Percentiles rank a stretch among this genome's conserved stretches.
Conservation (phyloP, 2,113 vertebrate species). For the Gasterosteus aculeatus region DNA sequence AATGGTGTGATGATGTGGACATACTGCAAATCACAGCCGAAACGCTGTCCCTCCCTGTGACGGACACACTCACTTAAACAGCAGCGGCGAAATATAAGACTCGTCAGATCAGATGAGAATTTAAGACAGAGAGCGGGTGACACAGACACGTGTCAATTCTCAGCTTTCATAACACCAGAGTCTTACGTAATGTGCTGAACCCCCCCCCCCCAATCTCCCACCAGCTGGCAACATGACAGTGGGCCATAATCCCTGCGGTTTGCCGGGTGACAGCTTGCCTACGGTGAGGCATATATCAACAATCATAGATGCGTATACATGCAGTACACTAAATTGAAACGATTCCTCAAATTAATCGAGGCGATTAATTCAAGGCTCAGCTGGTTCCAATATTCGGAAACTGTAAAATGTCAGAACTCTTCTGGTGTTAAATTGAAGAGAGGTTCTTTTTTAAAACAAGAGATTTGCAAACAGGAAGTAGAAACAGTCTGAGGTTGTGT, state of each 20-base stretch:
- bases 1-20: not conserved
- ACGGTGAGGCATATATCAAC: not conserved
- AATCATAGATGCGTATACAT: not conserved
- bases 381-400: not conserved
- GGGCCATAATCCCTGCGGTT: not conserved
- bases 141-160: slow-evolving; percentile 3
- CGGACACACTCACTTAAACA: slow-evolving; percentile 3
- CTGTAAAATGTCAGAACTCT: not conserved
- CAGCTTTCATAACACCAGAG: slow-evolving; percentile 23
- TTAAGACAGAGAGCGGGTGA: not conserved
- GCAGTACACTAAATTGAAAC: not conserved
- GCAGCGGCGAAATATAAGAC: not conserved
- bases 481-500: not conserved
- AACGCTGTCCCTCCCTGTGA: not conserved
- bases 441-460: not conserved
- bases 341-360: not conserved
- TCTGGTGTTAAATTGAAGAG: not conserved
- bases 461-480: not conserved
- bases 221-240: not conserved
- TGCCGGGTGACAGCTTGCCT: not conserved
- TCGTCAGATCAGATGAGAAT: slow-evolving; percentile 5
- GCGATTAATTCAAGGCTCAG: not conserved
- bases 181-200: slow-evolving; percentile 17
- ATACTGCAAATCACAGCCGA: slow-evolving; percentile 18
- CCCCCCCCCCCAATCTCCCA: too few relatives aligned